phyloP scores from a whole-genome alignment of 2,113 vertebrate species.

The Fukomys damarensis region DNA sequence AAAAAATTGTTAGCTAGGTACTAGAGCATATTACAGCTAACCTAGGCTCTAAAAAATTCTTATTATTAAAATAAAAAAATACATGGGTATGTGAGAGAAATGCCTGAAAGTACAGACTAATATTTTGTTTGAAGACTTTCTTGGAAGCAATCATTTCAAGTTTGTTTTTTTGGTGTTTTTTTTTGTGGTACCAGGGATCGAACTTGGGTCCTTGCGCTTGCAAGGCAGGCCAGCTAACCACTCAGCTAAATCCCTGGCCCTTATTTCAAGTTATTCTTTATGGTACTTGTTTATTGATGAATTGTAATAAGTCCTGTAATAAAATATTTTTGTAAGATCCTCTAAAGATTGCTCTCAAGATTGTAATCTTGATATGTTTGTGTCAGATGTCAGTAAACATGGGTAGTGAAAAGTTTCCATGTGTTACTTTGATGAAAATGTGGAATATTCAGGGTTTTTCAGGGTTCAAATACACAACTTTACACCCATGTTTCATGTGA shows the following conservation, averaged over 20 bases:
- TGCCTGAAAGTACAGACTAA: background rate
- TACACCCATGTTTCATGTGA: background rate
- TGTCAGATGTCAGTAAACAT: background rate
- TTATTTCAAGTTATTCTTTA: conserved; percentile 12
- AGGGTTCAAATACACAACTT: background rate
- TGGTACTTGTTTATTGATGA: background rate
- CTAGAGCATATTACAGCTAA: background rate
- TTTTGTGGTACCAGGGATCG: too few relatives aligned
- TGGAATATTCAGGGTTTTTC: background rate
- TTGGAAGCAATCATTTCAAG: background rate
- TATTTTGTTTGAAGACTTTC: background rate
- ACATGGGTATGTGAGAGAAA: background rate
- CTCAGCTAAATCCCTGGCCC: too few relatives aligned
- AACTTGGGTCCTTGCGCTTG: too few relatives aligned
- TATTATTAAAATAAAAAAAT: background rate
- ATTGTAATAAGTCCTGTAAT: background rate
- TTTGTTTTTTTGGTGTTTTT: too few relatives aligned
- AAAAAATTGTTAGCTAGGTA: background rate
- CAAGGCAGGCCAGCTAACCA: too few relatives aligned
- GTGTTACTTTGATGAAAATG: background rate
- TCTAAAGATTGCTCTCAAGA: background rate
- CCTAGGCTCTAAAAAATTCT: background rate
- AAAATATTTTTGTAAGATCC: background rate
- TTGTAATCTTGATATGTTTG: background rate
- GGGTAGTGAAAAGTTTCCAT: background rate